Evolutionary conservation across 2,888 invertebrate genomes (phyloP), one percentile per base, ranked within the genome.

Genomic region (Iselma pallidipennis): DNA sequence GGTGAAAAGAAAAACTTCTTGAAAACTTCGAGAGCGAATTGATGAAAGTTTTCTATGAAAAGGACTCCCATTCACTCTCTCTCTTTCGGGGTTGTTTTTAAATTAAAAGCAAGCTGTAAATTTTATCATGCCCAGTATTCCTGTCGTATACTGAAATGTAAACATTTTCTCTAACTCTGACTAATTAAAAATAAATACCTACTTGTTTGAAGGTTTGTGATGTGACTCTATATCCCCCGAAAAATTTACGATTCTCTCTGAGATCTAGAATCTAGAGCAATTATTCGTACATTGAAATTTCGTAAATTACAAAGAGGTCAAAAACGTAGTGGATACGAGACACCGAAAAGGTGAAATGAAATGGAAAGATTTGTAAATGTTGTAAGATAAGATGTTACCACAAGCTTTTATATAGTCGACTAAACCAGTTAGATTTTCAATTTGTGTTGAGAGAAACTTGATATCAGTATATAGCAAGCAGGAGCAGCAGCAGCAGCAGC

Each of bases 381-480:
- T 70, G 50, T 66, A 70, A n/a, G 74, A 74, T 74, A 74, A 73
- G 74, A 74, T 71, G 75, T 72, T 74, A 73, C 73, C 71, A 71
- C 70, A 68, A 68, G 71, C 73, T 73, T 72, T 73, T 72, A 73
- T 74, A 67, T 74, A 73, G 72, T 73, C 66, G 61, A 65, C 69
- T 72, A 72, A 74, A 71, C 71, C 71, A 67, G 73, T 73, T 71
- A 73, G 72, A 72, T 74, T 76, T 76, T 73, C 75, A 74, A 76
- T 76, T 75, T 76, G 74, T 70, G 72, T 72, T 66, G 71, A 74
- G 73, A 74, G 71, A 69, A 69, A 69, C 67, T 71, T 65, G 72
- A 72, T 72, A 71, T 69, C 66, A 68, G 65, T 61, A n/a, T n/a
- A n/a, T n/a, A n/a, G n/a, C n/a, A n/a, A n/a, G n/a, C n/a, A n/a